A percentile compares a stretch with the other conserved stretches of the same genome.
Evolutionary conservation across 1,140 invertebrate species (phyloP).

Genomic region (Neuroterus valhalla): DNA sequence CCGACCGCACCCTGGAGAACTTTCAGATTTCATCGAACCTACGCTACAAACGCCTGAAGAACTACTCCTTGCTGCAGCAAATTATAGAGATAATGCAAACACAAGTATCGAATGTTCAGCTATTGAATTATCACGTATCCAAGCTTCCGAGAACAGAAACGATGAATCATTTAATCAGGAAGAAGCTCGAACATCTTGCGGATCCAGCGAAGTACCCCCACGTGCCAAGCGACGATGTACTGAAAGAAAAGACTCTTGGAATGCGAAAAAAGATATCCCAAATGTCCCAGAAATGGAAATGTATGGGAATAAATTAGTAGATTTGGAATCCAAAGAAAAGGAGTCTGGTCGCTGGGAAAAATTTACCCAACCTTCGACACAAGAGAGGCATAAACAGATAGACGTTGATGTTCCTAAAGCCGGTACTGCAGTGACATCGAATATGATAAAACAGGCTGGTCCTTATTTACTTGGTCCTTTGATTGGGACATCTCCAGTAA

Average conservation of each 20-base stretch:
- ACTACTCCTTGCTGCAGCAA: neutral
- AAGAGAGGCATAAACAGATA: constrained; percentile 3
- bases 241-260: neutral
- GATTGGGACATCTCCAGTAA: constrained; percentile 84
- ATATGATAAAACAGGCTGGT: constrained; percentile 78
- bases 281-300: neutral
- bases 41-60: neutral
- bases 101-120: constrained; percentile 11
- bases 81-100: constrained; percentile 8
- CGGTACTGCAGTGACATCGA: constrained; percentile 61
- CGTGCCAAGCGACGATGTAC: neutral
- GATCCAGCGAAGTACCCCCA: neutral
- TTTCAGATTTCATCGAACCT: neutral
- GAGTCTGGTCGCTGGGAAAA: constrained; percentile 20
- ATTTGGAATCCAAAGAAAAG: neutral
- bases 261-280: neutral
- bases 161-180: neutral
- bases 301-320: neutral
- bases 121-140: constrained; percentile 12
- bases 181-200: neutral
- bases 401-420: constrained; percentile 52
- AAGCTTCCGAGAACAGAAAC: constrained; percentile 1
- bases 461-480: constrained; percentile 84
- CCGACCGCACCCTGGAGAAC: constrained; percentile 2
- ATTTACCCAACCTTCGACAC: neutral